These are phyloP conservation scores for Tychaedon coryphoeus DNA, from an alignment of 2,113 vertebrate genomes.

Conservation along the genomic window DNA sequence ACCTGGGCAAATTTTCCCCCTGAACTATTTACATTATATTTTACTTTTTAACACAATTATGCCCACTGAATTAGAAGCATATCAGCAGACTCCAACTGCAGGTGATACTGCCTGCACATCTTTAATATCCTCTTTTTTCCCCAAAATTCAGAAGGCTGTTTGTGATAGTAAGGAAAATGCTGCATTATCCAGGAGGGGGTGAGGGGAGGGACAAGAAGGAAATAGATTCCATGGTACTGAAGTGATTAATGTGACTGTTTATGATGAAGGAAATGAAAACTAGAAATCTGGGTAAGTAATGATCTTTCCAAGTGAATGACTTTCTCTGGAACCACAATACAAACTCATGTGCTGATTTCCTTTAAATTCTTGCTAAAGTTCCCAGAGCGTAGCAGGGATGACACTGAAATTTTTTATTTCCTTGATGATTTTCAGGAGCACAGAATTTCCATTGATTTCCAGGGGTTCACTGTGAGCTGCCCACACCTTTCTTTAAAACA, in stretches of 20 bases:
- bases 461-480: background rate
- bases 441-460: background rate
- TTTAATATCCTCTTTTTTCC: background rate
- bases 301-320: conserved; percentile 56
- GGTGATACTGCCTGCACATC: background rate
- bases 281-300: conserved; percentile 65
- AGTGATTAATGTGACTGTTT: conserved; percentile 65
- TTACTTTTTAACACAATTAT: background rate
- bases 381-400: conserved; percentile 22
- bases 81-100: background rate
- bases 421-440: background rate
- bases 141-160: conserved; percentile 9
- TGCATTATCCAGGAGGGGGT: background rate
- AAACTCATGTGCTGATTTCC: conserved; percentile 33
- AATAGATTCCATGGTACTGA: conserved; percentile 34
- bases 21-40: background rate
- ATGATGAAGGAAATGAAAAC: conserved; percentile 70
- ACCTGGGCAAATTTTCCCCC: accelerated
- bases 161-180: background rate
- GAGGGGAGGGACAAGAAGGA: background rate
- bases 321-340: conserved; percentile 47
- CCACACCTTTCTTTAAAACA: background rate
- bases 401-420: background rate
- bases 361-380: conserved; percentile 49
- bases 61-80: background rate